Base-by-base conservation (phyloP, 2,113 vertebrate genomes). In the Apodemus speciosus region DNA sequence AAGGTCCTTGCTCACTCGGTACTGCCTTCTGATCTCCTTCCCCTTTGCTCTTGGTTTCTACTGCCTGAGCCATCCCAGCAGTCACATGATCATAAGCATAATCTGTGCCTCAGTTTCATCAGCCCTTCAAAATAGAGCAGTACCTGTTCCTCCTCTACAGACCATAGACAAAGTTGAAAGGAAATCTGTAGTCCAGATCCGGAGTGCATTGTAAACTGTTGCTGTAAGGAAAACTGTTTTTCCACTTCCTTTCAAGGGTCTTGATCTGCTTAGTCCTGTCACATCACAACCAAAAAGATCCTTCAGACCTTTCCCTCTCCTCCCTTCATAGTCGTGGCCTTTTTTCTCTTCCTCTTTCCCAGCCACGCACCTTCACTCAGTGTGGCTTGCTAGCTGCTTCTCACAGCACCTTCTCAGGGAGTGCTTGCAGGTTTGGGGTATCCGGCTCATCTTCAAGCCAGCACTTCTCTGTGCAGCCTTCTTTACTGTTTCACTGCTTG, bases 211-310 rank as follows among this genome's bases (percentile, higher is more conserved):
- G 38, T 88, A 93, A 93, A 81, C 11, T 62, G 11, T 93, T 77
- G 23, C 49, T 95, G 4, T 92, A 85, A 95, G 64, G 2, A 88
- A 90, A 72, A 32, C 62, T 81, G 89, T 72, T 49, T 38, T 80
- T 93, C 95, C 73, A 23, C 15, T 93, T 92, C 30, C 46, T 94
- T 93, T 86, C 49, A 88, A 51, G 76, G 75, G 27, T 94, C 92
- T 80, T 87, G 43, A 13, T 90, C 66, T 94, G 64, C 77, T 95
- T 80, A 14, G 87, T 89, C 56, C 62, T 27, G 75, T 13, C 15
- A 76, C 53, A 6, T 35, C 64, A 15, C 30, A 64, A 64, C 49
- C 92, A 32, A 88, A 89, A 11, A 84, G 53, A 30, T 43, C 38
- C 35, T 94, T 81, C 53, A 58, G 66, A 32, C 49, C 66, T 69